Evolutionary conservation across 2,113 vertebrate genomes (phyloP), one percentile per base, ranked within the genome.

Genomic region (Calyptomena viridis): DNA sequence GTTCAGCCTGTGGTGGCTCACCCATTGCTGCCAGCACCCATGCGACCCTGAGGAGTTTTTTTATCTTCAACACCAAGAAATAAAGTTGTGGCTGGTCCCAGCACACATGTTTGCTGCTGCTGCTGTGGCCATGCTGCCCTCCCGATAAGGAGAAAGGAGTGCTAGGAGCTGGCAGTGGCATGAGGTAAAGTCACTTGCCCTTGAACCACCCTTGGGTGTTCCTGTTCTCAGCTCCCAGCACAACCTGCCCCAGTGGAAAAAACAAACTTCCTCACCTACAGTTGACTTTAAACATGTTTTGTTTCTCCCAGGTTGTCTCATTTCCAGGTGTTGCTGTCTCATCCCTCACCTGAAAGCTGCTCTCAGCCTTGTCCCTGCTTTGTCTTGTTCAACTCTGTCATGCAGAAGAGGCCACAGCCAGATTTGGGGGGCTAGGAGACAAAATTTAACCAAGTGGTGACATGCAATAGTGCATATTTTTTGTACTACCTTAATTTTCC

Each of bases 361-460:
- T 84, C 28, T 16, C 46, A 44, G 8, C 39, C 33, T 33, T 35
- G 3, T 31, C 22, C 13, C 31, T 19, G 30, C 15, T 79, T 60
- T 25, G 17, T 28, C 20, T 64, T 44, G 9, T 37, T 50, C 20
- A 27, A 24, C 9, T 53, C 22, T 0, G 0, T 12, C 2, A 1
- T 3, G 2, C 6, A 3, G 46, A 25, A 58, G 18, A 10, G 21
- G 35, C 31, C 8, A 27, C 13, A 30, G 24, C 8, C 13, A 23
- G n/a, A 24, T 80, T 42, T 35, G 24, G 56, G 39, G 15, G 46
- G 7, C 14, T 7, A 7, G 8, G 10, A 19, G 18, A 4, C 8
- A 28, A 39, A 55, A 22, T 28, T 31, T 12, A 24, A 50, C 27
- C 7, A 6, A 40, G 18, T 30, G 33, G 28, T 56, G 9, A 13